Conservation (phyloP, 1,140 invertebrate species). For the Nebria ingens region DNA sequence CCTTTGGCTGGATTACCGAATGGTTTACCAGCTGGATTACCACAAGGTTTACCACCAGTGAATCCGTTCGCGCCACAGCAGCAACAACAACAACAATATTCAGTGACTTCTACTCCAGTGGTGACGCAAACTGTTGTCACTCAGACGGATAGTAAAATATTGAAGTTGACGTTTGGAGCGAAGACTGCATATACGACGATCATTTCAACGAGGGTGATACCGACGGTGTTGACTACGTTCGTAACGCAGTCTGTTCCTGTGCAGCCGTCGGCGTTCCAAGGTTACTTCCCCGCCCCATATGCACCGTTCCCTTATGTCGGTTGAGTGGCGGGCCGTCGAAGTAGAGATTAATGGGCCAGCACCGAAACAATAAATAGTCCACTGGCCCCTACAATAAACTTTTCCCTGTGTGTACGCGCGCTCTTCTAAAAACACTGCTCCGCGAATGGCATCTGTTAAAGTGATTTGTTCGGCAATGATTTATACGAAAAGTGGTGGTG, state of each 20-base stretch:
- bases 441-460: slow-evolving; percentile 6
- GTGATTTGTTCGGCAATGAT: slow-evolving; percentile 6
- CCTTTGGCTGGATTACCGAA: slow-evolving; percentile 38
- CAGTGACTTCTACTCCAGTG: slow-evolving; percentile 69
- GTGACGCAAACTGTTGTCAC: slow-evolving; percentile 69
- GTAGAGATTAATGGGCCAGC: background rate
- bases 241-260: slow-evolving; percentile 66
- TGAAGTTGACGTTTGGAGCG: slow-evolving; percentile 79
- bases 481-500: background rate
- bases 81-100: slow-evolving; percentile 54
- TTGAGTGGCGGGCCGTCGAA: background rate
- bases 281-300: slow-evolving; percentile 65
- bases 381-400: background rate
- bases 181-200: slow-evolving; percentile 79
- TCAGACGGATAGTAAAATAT: slow-evolving; percentile 66
- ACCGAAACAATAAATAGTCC: slow-evolving; percentile 6
- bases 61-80: slow-evolving; percentile 39
- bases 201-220: slow-evolving; percentile 73
- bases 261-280: slow-evolving; percentile 55
- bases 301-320: slow-evolving; percentile 57
- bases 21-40: slow-evolving; percentile 31
- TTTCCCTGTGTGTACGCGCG: slow-evolving; percentile 1
- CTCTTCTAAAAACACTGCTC: background rate
- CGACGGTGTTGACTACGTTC: slow-evolving; percentile 70
- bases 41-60: slow-evolving; percentile 39